Base-by-base conservation (phyloP, 2,888 invertebrate species). In the Argynnis bischoffii region DNA sequence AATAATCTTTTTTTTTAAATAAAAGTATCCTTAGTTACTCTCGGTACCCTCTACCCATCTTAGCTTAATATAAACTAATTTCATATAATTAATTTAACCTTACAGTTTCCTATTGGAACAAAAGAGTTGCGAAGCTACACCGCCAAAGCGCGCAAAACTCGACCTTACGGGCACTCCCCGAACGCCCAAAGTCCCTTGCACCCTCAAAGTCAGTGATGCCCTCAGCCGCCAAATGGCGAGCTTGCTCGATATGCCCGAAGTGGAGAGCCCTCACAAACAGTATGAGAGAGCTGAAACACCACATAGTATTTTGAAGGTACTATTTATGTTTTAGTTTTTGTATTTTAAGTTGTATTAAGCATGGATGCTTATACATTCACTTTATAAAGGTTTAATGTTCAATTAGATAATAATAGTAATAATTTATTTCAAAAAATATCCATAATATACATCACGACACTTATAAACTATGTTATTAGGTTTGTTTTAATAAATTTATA, bases 241-340 rank as follows among this genome's bases (percentile, higher is more conserved):
- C 0, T 72, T 94, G 47, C 81, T 95, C 15, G 91, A 93, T 56
- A 95, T 95, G 76, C 95, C 95, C 0, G 91, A 94, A 14, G 87
- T 94, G 0, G 85, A 84, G 55, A 84, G 82, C 5, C 86, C 88
- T 0, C 78, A 74, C 59, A 79, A 77, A 18, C 18, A 75, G 8
- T 82, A 70, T 26, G 83, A 26, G 76, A 69, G 83, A 11, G 84
- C 87, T 0, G 88, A 83, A 0, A 95, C 95, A 0, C 95, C 95
- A 1, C 95, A 95, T 67, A 95, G 95, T 69, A 95, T 95, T 74
- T 85, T 95, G 13, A 95, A 95, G 90, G 94, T 94, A 74, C 41
- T 2, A 71, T 63, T 2, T 46, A 16, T 11, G 8, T 8, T 35
- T 35, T 35, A 8, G 6, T n/a, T 55, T 16, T n/a, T 11, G 6